Percentiles rank a stretch among this genome's conserved stretches.
These are phyloP conservation scores for Papilio polytes DNA, from an alignment of 1,140 invertebrate genomes.

Conservation along the genomic window DNA sequence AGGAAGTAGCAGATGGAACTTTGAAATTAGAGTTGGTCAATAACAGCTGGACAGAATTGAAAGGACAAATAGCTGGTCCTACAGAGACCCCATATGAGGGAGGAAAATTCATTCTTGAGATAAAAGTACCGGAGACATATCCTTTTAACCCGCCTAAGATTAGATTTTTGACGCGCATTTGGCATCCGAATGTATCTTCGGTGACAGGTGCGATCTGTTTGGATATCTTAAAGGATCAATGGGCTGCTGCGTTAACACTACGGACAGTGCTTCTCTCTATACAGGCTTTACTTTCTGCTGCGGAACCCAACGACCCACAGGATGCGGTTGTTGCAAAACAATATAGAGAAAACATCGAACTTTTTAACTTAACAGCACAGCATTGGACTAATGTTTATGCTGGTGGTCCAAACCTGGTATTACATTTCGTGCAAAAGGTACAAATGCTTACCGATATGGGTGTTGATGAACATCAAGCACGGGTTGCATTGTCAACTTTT, in stretches of 20 bases:
- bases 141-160: slow-evolving; percentile 99
- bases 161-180: slow-evolving; percentile 98
- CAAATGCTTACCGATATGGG: slow-evolving; percentile 94
- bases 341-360: slow-evolving; percentile 54
- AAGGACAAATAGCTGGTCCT: slow-evolving; percentile 96
- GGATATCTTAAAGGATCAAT: slow-evolving; percentile 99
- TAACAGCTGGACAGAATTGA: slow-evolving; percentile 95
- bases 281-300: slow-evolving; percentile 63
- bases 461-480: slow-evolving; percentile 92
- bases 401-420: slow-evolving; percentile 87
- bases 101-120: slow-evolving; percentile 96
- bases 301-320: slow-evolving; percentile 65
- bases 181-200: slow-evolving; percentile 99
- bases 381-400: slow-evolving; percentile 97
- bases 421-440: slow-evolving; percentile 93
- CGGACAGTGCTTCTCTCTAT: slow-evolving; percentile 90
- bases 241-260: slow-evolving; percentile 99
- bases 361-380: slow-evolving; percentile 61
- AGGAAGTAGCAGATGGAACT: slow-evolving; percentile 96
- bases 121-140: slow-evolving; percentile 99
- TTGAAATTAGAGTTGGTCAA: slow-evolving; percentile 96
- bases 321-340: slow-evolving; percentile 71
- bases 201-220: slow-evolving; percentile 99
- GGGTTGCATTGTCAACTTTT: slow-evolving; percentile 93
- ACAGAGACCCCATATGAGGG: slow-evolving; percentile 99